Conservation (phyloP, 2,888 invertebrate genomes). For the Macrosoma leucophasiata region DNA sequence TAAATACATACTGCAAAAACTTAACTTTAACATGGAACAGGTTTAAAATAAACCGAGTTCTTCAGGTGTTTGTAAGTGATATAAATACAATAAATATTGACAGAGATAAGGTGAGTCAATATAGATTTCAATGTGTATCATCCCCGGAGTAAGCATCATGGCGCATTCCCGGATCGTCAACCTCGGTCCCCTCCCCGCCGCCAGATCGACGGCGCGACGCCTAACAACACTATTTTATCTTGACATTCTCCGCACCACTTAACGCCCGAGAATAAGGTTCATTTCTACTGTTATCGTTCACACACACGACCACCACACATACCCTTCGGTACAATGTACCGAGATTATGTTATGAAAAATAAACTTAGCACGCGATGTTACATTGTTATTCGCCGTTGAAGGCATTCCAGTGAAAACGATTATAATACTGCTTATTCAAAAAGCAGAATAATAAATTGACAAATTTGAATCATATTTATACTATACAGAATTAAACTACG, state of each 20-base stretch:
- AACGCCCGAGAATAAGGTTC: constrained; percentile 38
- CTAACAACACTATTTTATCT: constrained; percentile 20
- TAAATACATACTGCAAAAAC: no score
- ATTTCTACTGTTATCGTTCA: constrained; percentile 15
- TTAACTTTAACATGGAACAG: no score
- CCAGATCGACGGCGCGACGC: constrained; percentile 32
- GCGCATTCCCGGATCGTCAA: constrained; percentile 69
- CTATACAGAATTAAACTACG: no score
- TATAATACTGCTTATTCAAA: no score
- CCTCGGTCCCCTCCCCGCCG: constrained; percentile 47
- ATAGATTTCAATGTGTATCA: constrained; percentile 56
- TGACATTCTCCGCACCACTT: constrained; percentile 25
- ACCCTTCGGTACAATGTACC: constrained; percentile 32
- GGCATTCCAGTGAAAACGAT: no score
- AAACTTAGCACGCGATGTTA: constrained; percentile 29
- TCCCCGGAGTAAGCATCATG: constrained; percentile 51
- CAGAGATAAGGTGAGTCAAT: no score
- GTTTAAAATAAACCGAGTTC: no score
- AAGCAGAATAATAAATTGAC: no score
- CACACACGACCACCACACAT: constrained; percentile 22
- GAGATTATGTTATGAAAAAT: constrained; percentile 36
- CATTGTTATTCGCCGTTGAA: constrained; percentile 19
- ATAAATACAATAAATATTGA: no score
- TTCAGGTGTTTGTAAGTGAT: no score
- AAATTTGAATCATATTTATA: no score